Conservation (phyloP, 2,888 invertebrate species). For the Teleogryllus oceanicus region DNA sequence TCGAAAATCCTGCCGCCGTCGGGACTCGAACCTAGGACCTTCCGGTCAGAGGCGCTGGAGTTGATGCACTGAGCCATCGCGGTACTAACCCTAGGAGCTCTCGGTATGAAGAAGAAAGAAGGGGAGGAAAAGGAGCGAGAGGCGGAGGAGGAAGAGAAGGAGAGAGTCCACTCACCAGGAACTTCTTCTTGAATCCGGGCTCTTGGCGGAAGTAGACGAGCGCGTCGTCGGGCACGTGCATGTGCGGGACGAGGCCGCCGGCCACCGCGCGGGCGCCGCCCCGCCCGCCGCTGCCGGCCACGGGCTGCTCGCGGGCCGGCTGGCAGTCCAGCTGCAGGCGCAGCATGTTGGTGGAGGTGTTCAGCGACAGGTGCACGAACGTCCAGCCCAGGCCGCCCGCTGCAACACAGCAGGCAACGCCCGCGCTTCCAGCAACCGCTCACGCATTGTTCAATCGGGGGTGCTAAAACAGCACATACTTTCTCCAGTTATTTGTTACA, state of each 20-base stretch:
- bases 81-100: too few species aligned
- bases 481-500: too few species aligned
- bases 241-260: constrained; percentile 36
- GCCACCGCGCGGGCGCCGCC: not conserved
- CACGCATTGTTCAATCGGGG: too few species aligned
- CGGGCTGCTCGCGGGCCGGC: constrained; percentile 47
- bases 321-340: constrained; percentile 49
- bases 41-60: too few species aligned
- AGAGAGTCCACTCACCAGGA: constrained; percentile 44
- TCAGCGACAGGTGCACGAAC: constrained; percentile 47
- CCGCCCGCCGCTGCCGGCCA: constrained; percentile 41
- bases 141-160: too few species aligned
- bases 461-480: too few species aligned
- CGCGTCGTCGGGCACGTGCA: constrained; percentile 47
- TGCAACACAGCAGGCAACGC: not conserved
- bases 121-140: too few species aligned
- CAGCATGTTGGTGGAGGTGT: constrained; percentile 45
- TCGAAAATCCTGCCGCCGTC: too few species aligned
- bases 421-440: not conserved
- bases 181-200: constrained; percentile 51
- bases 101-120: too few species aligned
- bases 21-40: too few species aligned
- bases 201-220: constrained; percentile 51
- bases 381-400: constrained; percentile 43
- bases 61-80: too few species aligned